Percentiles rank a stretch among this genome's conserved stretches.
Conservation (phyloP, 2,113 vertebrate genomes). For the Elanoides forficatus region DNA sequence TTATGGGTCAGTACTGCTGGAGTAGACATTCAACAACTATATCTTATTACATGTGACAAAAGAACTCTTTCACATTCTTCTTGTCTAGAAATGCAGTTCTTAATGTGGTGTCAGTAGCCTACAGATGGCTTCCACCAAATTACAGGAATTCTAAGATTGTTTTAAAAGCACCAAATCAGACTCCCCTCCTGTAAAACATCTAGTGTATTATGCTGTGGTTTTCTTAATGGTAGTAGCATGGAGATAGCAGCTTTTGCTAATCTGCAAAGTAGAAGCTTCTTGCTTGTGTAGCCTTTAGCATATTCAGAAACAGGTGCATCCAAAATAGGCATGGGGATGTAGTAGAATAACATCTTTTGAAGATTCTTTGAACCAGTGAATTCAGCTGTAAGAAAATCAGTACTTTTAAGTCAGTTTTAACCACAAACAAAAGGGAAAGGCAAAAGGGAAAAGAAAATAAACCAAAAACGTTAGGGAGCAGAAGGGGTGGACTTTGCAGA, state of each 20-base stretch:
- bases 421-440: not conserved
- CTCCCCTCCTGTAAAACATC: not conserved
- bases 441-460: not conserved
- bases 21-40: not conserved
- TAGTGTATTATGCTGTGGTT: not conserved
- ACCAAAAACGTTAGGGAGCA: not conserved
- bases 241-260: not conserved
- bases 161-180: not conserved
- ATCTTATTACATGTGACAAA: not conserved
- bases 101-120: not conserved
- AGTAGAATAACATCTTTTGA: not conserved
- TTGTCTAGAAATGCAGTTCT: not conserved
- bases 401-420: not conserved
- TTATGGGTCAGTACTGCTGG: not conserved
- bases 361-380: not conserved
- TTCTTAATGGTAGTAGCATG: not conserved
- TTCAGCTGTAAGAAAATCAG: not conserved
- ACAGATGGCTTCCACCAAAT: not conserved
- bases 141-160: not conserved
- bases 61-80: not conserved
- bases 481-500: not conserved
- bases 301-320: not conserved
- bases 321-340: not conserved
- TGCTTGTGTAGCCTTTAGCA: not conserved
- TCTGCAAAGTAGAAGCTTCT: not conserved